Evolutionary conservation across 53 echinoderm and acorn worm genomes (phyloP).

Genomic region (Antedon mediterranea): DNA sequence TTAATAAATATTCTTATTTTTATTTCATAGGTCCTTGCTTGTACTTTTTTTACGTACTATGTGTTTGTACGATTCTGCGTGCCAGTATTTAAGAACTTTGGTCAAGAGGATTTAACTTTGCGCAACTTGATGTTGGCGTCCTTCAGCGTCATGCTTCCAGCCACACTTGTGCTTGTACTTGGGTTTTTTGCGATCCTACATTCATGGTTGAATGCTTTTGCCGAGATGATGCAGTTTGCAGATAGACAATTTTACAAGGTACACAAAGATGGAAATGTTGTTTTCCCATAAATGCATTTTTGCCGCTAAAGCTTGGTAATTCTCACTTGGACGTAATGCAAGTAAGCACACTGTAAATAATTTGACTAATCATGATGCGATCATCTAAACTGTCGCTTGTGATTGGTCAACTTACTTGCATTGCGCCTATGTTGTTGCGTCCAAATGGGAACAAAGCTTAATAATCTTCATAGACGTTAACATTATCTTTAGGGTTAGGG

Average conservation of each 20-base stretch:
- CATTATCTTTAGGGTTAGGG: no score
- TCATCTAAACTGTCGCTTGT: no score
- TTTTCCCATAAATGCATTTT: no score
- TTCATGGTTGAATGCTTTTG: slow-evolving; percentile 88
- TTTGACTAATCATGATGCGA: no score
- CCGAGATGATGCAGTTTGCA: slow-evolving; percentile 91
- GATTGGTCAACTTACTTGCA: no score
- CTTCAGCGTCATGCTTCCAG: slow-evolving; percentile 82
- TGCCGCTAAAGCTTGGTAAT: no score
- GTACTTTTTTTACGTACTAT: slow-evolving; percentile 75
- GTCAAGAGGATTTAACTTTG: slow-evolving; percentile 49
- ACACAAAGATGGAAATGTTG: no score
- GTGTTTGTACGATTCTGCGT: slow-evolving; percentile 63
- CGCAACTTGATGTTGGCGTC: slow-evolving; percentile 37
- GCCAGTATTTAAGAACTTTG: slow-evolving; percentile 68
- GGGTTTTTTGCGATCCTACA: slow-evolving; percentile 76
- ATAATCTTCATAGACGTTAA: no score
- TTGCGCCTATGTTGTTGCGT: no score
- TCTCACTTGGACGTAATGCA: no score
- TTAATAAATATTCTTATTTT: not conserved
- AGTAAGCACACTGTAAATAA: no score
- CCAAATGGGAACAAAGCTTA: no score
- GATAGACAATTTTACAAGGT: slow-evolving; percentile 97
- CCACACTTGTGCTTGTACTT: slow-evolving; percentile 53
- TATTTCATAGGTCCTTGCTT: slow-evolving; percentile 40